A percentile compares a stretch with the other conserved stretches of the same genome.
Evolutionary conservation across 2,113 vertebrate genomes (phyloP).

Genomic region (Pogona vitticeps): DNA sequence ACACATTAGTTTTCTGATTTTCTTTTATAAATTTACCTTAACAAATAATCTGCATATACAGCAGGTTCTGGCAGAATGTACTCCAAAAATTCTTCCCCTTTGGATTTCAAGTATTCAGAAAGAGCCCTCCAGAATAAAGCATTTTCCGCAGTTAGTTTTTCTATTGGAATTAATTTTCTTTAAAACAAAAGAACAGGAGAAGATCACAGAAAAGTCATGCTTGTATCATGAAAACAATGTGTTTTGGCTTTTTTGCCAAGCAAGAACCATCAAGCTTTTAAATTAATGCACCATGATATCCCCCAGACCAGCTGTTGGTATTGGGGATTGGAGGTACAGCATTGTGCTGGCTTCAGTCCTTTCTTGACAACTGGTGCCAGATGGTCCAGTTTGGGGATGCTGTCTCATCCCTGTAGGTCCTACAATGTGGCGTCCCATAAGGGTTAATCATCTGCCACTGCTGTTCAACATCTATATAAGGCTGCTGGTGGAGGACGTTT

Average conservation of each 20-base stretch:
- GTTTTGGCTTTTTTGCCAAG: not conserved
- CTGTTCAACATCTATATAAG: too few species aligned
- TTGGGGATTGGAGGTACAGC: too few species aligned
- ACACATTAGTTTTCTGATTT: not conserved
- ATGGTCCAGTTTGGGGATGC: too few species aligned
- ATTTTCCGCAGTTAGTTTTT: conserved; percentile 87
- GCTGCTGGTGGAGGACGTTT: too few species aligned
- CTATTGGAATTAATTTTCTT: conserved; percentile 88
- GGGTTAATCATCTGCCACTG: too few species aligned
- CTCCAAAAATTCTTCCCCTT: conserved; percentile 89
- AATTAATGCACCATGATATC: not conserved
- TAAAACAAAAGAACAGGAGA: conserved; percentile 32
- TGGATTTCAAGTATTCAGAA: conserved; percentile 89
- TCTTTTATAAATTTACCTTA: conserved; percentile 75
- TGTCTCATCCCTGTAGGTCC: too few species aligned
- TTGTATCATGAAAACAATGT: not conserved
- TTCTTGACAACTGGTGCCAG: too few species aligned
- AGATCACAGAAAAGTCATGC: not conserved
- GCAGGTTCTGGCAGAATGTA: conserved; percentile 88
- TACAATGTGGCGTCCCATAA: too few species aligned
- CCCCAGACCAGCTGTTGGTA: too few species aligned
- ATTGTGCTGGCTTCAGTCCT: too few species aligned
- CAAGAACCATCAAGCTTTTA: not conserved
- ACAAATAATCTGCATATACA: conserved; percentile 87
- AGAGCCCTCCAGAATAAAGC: conserved; percentile 90